phyloP scores from a whole-genome alignment of 2,888 invertebrate genomes.

The Julus scanicus region DNA sequence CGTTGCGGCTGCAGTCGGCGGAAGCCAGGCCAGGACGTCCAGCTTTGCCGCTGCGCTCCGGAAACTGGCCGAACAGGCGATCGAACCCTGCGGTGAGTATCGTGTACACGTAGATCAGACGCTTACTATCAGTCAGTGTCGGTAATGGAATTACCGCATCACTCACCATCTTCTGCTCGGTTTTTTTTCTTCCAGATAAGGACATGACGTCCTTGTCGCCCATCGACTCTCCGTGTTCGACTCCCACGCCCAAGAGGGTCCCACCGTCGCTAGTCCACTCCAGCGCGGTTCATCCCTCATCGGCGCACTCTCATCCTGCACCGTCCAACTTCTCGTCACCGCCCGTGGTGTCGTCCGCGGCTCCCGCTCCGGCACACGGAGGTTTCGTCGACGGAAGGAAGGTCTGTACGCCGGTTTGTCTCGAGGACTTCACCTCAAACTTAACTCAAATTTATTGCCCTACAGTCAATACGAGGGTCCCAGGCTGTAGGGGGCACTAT shows the following conservation, averaged over 20 bases:
- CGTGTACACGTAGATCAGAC: too few species aligned
- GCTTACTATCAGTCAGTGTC: too few species aligned
- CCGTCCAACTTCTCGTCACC: conserved; percentile 61
- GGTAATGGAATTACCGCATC: not conserved
- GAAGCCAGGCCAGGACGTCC: conserved; percentile 68
- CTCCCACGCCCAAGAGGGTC: conserved; percentile 64
- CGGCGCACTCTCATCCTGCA: conserved; percentile 59
- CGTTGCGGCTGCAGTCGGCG: too few species aligned
- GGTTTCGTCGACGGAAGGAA: conserved; percentile 61
- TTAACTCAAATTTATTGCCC: not conserved
- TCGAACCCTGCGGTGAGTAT: conserved; percentile 58
- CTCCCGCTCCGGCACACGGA: conserved; percentile 64
- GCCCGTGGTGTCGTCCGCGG: conserved; percentile 66
- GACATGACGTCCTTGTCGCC: conserved; percentile 60
- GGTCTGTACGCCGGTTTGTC: conserved; percentile 58
- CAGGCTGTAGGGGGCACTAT: too few species aligned
- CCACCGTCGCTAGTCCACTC: conserved; percentile 62
- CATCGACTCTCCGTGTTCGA: conserved; percentile 60
- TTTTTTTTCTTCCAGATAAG: conserved; percentile 57
- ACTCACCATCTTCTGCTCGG: conserved; percentile 25
- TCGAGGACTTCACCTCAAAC: not conserved
- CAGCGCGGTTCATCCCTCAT: not conserved
- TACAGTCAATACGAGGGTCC: too few species aligned
- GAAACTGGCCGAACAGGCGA: conserved; percentile 91
- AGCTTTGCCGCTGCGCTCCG: conserved; percentile 89